Evolutionary conservation across 2,797 vertebrate species (phyloP), one percentile per base, ranked within the genome.

Genomic region (Apodemus agrarius): DNA sequence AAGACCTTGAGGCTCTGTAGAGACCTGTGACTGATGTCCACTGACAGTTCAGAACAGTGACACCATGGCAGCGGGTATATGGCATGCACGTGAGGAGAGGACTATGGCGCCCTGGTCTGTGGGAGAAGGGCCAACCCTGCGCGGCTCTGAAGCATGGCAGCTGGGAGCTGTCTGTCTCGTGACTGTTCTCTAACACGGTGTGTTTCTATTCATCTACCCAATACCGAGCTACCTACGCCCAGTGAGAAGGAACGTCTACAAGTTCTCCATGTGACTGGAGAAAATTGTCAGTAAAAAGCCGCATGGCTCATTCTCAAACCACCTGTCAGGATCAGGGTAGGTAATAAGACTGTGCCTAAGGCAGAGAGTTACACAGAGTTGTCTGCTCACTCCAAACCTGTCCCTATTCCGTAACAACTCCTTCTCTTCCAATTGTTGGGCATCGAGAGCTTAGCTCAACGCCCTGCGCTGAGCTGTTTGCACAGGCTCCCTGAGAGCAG

Each of bases 1-100:
- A 97, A 75, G 75, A 72, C 34, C 57, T 40, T 11, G 52, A 92
- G 67, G 46, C 61, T 94, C n/a, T 31, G 65, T n/a, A 91, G 92
- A 95, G 97, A 65, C n/a, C 85, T 12, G 19, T 69, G 95, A 96
- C 40, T 92, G 96, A 96, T 95, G 75, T 49, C 72, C 83, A 79
- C 0, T 57, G 93, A 96, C 83, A 96, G 40, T 65, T 82, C 8
- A 0, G 31, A 83, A 97, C 85, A 96, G 63, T 34, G 82, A 96
- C 92, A 78, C 92, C 82, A 52, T 82, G 19, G 88, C 95, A 79
- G 95, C 92, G 93, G 69, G 78, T 49, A 67, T 74, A 37, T 72
- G 76, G n/a, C 57, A 11, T 4, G 22, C 2, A 0, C 79, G 21
- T 16, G 43, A 85, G 16, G 34, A 81, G 43, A 59, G 49, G 52